Evolutionary conservation across 2,888 invertebrate genomes (phyloP), one percentile per base, ranked within the genome.

Genomic region (Entomobrya multifasciata): DNA sequence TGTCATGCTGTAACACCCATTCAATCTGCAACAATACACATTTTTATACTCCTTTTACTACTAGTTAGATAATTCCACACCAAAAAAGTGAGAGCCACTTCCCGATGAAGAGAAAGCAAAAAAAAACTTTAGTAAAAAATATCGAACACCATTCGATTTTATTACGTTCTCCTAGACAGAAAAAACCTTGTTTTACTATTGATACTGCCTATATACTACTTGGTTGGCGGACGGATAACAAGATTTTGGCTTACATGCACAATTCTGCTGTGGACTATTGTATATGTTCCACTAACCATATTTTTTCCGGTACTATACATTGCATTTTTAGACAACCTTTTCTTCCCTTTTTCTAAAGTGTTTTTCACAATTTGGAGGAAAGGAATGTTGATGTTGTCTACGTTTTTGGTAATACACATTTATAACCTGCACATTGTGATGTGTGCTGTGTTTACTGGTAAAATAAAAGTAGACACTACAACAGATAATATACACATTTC

Each of bases 141-240:
- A 84, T 76, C 67, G 84, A 77, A 77, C 77, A 67, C 76, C 84
- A 84, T 84, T 84, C 77, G 84, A 84, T 84, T 84, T 84, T 84
- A 84, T 84, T 84, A 77, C 77, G 77, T 84, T 22, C 17, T 47
- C 47, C 44, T 70, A n/a, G 36, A 36, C 15, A 62, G 49, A 55
- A 84, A 84, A 81, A 81, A 36, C 36, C 22, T 22, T 77, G 15
- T 77, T 57, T 36, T 36, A 8, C 36, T 36, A 8, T 36, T 36
- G 36, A 36, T 36, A 36, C 36, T 36, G 36, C 8, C 36, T 36
- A 36, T 36, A 36, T 36, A 36, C 36, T 36, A 30, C 25, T 47
- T 62, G 76, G 60, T 62, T 78, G 52, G 36, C 67, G 67, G 80
- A 67, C 67, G 36, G 36, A 79, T 79, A 67, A 36, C 36, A 80